Conservation (phyloP, 2,888 invertebrate species). For the Diloba caeruleocephala region DNA sequence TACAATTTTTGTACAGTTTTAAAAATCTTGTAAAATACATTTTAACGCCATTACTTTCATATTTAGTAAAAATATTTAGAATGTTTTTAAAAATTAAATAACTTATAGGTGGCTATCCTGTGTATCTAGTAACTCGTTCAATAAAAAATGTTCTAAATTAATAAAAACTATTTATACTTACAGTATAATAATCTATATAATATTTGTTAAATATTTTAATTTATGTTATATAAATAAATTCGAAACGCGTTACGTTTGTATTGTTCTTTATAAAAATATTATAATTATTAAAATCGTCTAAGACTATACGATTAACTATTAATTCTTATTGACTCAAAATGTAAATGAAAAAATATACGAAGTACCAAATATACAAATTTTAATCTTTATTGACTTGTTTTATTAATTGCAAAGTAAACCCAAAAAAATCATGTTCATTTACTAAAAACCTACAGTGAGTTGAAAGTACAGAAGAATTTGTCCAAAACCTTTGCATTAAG, state of each 20-base stretch:
- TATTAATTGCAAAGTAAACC: too few relatives aligned
- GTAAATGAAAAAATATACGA: slow-evolving; percentile 88
- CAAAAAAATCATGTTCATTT: too few relatives aligned
- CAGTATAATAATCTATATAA: slow-evolving; percentile 77
- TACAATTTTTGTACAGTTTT: slow-evolving; percentile 70
- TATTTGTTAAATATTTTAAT: slow-evolving; percentile 82
- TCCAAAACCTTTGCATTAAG: too few relatives aligned
- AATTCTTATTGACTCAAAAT: slow-evolving; percentile 85
- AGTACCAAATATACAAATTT: slow-evolving; percentile 89
- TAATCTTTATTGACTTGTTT: slow-evolving; percentile 80
- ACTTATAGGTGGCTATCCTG: slow-evolving; percentile 75
- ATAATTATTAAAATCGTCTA: slow-evolving; percentile 76
- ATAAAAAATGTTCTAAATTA: slow-evolving; percentile 84
- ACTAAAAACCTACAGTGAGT: too few relatives aligned
- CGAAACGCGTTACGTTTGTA: slow-evolving; percentile 78
- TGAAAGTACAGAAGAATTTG: too few relatives aligned
- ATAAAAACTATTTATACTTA: slow-evolving; percentile 71
- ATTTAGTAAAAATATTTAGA: slow-evolving; percentile 71
- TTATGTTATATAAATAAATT: slow-evolving; percentile 69
- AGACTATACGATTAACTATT: slow-evolving; percentile 82
- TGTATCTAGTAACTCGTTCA: slow-evolving; percentile 83
- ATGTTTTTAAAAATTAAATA: slow-evolving; percentile 69
- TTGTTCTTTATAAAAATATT: slow-evolving; percentile 75
- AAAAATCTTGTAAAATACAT: slow-evolving; percentile 50
- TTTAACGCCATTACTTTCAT: slow-evolving; percentile 63